Evolutionary conservation across 2,888 invertebrate species (phyloP), one percentile per base, ranked within the genome.

Genomic region (Pammene aurita): DNA sequence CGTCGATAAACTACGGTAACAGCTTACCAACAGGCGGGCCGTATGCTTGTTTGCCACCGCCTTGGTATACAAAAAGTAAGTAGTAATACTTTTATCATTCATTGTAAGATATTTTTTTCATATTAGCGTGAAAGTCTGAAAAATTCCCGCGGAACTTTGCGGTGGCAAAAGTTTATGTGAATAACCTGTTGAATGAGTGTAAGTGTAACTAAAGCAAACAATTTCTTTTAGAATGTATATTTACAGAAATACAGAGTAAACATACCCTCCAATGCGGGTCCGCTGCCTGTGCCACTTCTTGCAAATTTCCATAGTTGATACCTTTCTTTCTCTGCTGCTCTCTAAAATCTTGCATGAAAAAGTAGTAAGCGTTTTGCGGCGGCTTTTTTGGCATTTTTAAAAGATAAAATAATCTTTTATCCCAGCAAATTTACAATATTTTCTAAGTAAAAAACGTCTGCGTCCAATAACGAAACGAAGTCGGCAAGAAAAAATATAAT

Each of bases 221-320:
- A 4, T 26, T 26, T 26, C 26, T 26, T 26, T 26, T 26, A 26
- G 26, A 26, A 18, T 13, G 50, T 62, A 62, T n/a, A 62, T 52
- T 38, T 7, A 60, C 11, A n/a, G 7, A 48, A 35, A 35, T 18
- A 34, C 0, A 16, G 16, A 61, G 18, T 54, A 55, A 52, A 69
- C 63, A 82, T 84, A 92, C 92, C 85, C 76, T 81, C 92, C 92
- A 92, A 35, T 71, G 42, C 0, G 87, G 85, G 44, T 84, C 85
- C 0, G 92, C 92, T 0, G 87, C 90, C 14, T 80, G 76, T 2
- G 89, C 82, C 7, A 88, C 82, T 72, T 88, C 87, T 1, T 72
- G 74, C 77, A 89, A 72, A 65, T 83, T 86, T 1, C 57, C 75
- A 61, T 85, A 91, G 11, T 72, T 76, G 7, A 85, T 75, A 0